phyloP scores from a whole-genome alignment of 1,140 invertebrate genomes.

The Artemia franciscana region DNA sequence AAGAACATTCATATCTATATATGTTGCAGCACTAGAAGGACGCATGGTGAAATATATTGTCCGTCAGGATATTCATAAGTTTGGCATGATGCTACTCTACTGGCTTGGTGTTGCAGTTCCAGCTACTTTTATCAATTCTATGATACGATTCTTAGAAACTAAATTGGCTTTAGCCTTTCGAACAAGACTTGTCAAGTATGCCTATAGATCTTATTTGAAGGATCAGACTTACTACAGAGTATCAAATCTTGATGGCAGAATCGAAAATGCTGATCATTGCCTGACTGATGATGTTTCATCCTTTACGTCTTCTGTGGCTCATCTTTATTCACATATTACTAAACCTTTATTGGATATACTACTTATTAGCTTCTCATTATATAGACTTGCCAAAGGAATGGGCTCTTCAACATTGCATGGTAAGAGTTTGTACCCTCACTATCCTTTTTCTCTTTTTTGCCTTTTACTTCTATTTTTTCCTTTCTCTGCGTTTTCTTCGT shows the following conservation, averaged over 20 bases:
- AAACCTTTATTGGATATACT: constrained; percentile 71
- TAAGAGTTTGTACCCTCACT: no score
- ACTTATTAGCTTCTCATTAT: constrained; percentile 51
- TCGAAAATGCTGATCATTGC: constrained; percentile 91
- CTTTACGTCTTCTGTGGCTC: constrained; percentile 73
- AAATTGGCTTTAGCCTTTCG: constrained; percentile 74
- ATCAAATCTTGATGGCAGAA: constrained; percentile 62
- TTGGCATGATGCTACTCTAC: constrained; percentile 50
- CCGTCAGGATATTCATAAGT: constrained; percentile 54
- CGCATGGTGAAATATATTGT: constrained; percentile 90
- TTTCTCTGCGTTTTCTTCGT: no score
- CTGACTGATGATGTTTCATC: constrained; percentile 88
- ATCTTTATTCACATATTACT: constrained; percentile 86
- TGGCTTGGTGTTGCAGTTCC: constrained; percentile 89
- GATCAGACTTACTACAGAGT: constrained; percentile 83
- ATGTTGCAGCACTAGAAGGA: constrained; percentile 85
- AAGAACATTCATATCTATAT: constrained; percentile 86
- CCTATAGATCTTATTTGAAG: constrained; percentile 81
- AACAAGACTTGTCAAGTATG: constrained; percentile 66
- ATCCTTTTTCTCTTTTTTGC: no score
- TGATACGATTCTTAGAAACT: constrained; percentile 81
- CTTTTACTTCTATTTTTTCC: no score
- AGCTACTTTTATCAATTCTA: constrained; percentile 89
- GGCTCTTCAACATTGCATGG: constrained; percentile 27
- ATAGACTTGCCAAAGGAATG: constrained; percentile 50